Percentiles rank a stretch among this genome's conserved stretches.
phyloP scores from a whole-genome alignment of 2,797 vertebrate genomes.

The Cynodonichthys magdalenae region DNA sequence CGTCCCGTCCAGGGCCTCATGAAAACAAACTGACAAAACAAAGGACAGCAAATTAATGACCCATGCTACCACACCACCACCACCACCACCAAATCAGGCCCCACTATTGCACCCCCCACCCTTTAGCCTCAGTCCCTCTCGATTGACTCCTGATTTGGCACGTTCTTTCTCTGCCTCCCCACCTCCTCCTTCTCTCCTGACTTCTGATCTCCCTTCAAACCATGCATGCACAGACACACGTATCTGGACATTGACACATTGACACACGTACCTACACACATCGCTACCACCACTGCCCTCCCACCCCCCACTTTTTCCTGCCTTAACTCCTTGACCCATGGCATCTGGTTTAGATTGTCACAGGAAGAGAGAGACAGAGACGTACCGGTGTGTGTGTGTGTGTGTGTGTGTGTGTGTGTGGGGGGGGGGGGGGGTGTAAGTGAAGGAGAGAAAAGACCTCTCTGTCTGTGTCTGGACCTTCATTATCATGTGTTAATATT shows the following conservation, averaged over 20 bases:
- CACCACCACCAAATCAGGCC: conserved; percentile 55
- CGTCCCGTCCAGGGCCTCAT: conserved; percentile 88
- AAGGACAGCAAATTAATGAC: conserved; percentile 99
- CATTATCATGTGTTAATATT: conserved; percentile 89
- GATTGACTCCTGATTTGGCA: conserved; percentile 91
- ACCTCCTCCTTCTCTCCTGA: conserved; percentile 31
- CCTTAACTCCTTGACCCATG: conserved; percentile 77
- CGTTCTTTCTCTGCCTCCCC: conserved; percentile 37
- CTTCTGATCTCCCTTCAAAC: conserved; percentile 67
- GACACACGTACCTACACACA: conserved; percentile 45
- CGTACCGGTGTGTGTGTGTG: too few relatives aligned
- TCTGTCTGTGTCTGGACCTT: conserved; percentile 83
- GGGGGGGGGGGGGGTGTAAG: conserved; percentile 59
- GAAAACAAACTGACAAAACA: conserved; percentile 99
- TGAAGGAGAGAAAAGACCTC: conserved; percentile 73
- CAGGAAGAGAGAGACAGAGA: conserved; percentile 76
- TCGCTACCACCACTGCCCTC: conserved; percentile 64
- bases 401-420: too few relatives aligned
- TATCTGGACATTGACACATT: conserved; percentile 60
- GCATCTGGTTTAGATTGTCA: conserved; percentile 89
- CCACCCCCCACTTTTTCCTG: conserved; percentile 4
- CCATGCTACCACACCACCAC: conserved; percentile 80
- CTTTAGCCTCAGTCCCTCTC: conserved; percentile 78
- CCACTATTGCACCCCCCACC: conserved; percentile 56
- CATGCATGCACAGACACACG: conserved; percentile 58